Percentiles rank a stretch among this genome's conserved stretches.
These are phyloP conservation scores for Larimichthys polyactis DNA, from an alignment of 2,113 vertebrate genomes.

Conservation along the genomic window DNA sequence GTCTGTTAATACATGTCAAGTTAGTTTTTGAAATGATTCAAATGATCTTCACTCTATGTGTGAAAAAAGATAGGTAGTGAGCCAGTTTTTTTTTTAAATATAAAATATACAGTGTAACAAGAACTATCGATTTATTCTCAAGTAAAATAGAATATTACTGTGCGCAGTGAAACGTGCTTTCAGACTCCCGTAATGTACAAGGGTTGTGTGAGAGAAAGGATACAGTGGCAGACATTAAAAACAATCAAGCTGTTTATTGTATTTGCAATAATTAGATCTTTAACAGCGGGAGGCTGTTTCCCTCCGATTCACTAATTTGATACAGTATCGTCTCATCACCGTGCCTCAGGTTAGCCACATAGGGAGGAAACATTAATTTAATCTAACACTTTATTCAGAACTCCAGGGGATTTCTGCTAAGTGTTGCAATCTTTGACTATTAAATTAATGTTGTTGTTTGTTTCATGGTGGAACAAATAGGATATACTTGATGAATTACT, in stretches of 20 bases:
- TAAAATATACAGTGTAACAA: not conserved
- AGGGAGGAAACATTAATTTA: constrained; percentile 79
- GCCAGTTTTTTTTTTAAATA: not conserved
- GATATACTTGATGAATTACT: constrained; percentile 62
- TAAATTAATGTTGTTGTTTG: constrained; percentile 81
- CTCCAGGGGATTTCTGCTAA: constrained; percentile 76
- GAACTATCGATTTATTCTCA: not conserved
- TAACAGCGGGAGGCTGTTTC: constrained; percentile 66
- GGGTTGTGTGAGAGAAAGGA: not conserved
- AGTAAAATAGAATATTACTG: not conserved
- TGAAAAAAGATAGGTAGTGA: not conserved
- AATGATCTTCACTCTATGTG: not conserved
- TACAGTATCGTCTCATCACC: constrained; percentile 62
- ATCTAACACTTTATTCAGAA: constrained; percentile 80
- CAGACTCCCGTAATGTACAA: constrained; percentile 9
- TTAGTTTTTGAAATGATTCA: not conserved
- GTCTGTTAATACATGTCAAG: not conserved
- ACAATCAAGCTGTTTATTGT: constrained; percentile 82
- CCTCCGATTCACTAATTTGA: constrained; percentile 80
- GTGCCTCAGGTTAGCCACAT: constrained; percentile 74
- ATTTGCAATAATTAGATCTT: constrained; percentile 81
- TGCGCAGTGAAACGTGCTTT: not conserved
- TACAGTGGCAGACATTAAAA: constrained; percentile 63
- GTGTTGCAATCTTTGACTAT: constrained; percentile 71
- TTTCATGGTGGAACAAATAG: constrained; percentile 72